Conservation (phyloP, 2,113 vertebrate genomes). For the Cyphomyrus discorhynchus region DNA sequence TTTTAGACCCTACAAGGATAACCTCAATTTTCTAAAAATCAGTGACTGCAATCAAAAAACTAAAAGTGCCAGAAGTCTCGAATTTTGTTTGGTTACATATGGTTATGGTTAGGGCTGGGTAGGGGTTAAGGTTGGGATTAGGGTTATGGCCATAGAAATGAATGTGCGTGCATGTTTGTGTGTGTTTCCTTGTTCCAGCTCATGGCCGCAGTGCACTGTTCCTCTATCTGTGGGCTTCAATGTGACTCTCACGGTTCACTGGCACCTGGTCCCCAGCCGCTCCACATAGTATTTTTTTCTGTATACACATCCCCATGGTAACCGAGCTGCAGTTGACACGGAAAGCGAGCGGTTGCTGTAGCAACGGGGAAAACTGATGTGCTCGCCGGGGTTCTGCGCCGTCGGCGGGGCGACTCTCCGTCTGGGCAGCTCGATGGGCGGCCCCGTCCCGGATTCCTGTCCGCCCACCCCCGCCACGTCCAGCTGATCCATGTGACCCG, state of each 20-base stretch:
- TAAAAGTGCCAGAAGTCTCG: background rate
- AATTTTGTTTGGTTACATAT: too few relatives aligned
- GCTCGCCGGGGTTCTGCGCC: conserved; percentile 2
- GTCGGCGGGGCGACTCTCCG: background rate
- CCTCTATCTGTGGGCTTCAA: conserved; percentile 9
- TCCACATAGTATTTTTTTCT: conserved; percentile 79
- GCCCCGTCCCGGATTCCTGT: background rate
- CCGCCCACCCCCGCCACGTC: background rate
- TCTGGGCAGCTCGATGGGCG: background rate
- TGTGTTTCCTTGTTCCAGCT: background rate
- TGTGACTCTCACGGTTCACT: conserved; percentile 59
- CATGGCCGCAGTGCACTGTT: background rate
- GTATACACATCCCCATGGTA: conserved; percentile 89
- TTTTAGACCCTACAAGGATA: background rate
- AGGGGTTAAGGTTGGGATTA: too few relatives aligned
- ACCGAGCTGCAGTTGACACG: conserved; percentile 87
- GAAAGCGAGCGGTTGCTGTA: conserved; percentile 92
- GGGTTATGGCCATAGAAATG: background rate
- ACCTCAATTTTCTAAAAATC: background rate
- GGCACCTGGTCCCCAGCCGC: conserved; percentile 85
- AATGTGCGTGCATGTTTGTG: background rate
- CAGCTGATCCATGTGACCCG: background rate
- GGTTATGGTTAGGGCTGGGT: background rate
- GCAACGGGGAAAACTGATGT: conserved; percentile 86
- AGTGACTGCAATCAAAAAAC: background rate